Evolutionary conservation across 2,113 vertebrate genomes (phyloP).

Genomic region (Cottus gobio): DNA sequence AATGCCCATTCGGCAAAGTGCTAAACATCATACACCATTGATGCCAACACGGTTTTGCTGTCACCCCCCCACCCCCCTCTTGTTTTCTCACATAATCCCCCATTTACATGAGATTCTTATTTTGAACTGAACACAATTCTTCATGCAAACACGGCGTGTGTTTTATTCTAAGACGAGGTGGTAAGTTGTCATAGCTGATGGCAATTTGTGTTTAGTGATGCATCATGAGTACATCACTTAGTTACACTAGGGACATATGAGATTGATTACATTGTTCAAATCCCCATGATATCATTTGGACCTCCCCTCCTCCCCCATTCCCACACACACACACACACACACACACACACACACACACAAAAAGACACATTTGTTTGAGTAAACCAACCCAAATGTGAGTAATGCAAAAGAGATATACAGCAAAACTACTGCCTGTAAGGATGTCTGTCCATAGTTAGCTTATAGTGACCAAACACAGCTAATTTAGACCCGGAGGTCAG

Average conservation of each 20-base stretch:
- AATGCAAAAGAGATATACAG: neutral
- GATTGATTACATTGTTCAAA: neutral
- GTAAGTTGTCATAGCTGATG: neutral
- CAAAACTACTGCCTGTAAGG: neutral
- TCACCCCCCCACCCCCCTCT: neutral
- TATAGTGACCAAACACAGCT: neutral
- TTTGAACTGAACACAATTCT: neutral
- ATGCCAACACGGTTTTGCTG: conserved; percentile 12
- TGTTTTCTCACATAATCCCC: neutral
- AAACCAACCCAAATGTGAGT: neutral
- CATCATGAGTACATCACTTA: too few species aligned
- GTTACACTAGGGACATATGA: too few species aligned
- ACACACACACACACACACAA: too few species aligned
- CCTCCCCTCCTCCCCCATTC: too few species aligned
- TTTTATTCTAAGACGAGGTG: too few species aligned
- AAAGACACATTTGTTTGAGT: neutral
- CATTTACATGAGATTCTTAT: neutral
- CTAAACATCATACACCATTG: conserved; percentile 32
- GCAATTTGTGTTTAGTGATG: neutral
- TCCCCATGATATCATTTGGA: neutral
- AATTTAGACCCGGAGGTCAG: neutral
- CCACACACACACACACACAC: too few species aligned
- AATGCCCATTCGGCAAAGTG: conserved; percentile 13
- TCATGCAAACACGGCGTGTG: neutral
- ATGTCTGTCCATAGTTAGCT: neutral